A percentile compares a stretch with the other conserved stretches of the same genome.
Conservation (phyloP, 1,140 invertebrate species). For the Drosophila serrata region DNA sequence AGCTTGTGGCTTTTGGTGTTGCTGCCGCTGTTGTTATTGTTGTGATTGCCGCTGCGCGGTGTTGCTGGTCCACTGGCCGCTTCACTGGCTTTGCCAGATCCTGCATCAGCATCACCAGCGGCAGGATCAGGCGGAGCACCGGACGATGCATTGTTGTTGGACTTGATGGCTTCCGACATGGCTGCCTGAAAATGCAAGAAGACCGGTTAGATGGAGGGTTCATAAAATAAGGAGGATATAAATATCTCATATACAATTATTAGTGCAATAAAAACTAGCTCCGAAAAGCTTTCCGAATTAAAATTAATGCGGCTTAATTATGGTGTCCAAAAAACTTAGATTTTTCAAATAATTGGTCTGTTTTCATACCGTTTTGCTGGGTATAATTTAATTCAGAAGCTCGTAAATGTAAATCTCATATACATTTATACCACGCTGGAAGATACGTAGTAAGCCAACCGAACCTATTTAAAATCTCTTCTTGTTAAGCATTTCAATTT, state of each 20-base stretch:
- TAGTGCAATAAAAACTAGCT: no score
- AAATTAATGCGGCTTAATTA: no score
- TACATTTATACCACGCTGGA: no score
- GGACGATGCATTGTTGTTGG: slow-evolving; percentile 65
- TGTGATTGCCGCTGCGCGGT: slow-evolving; percentile 57
- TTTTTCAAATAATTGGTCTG: no score
- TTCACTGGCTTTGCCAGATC: slow-evolving; percentile 17
- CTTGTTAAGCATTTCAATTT: background rate
- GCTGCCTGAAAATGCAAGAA: slow-evolving; percentile 22
- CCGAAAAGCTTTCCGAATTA: no score
- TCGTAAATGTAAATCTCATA: no score
- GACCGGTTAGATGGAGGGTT: background rate
- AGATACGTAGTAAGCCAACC: no score
- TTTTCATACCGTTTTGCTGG: no score
- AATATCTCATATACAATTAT: no score
- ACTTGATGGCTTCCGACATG: slow-evolving; percentile 68
- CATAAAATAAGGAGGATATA: background rate
- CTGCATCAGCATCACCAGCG: slow-evolving; percentile 17
- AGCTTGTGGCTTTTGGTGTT: slow-evolving; percentile 56
- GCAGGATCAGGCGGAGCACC: slow-evolving; percentile 16
- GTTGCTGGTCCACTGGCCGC: slow-evolving; percentile 21
- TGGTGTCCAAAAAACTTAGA: no score
- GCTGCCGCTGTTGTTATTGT: slow-evolving; percentile 56
- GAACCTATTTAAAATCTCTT: background rate
- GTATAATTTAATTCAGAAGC: no score